Conservation (phyloP, 2,113 vertebrate species). For the Thamnaconus septentrionalis region DNA sequence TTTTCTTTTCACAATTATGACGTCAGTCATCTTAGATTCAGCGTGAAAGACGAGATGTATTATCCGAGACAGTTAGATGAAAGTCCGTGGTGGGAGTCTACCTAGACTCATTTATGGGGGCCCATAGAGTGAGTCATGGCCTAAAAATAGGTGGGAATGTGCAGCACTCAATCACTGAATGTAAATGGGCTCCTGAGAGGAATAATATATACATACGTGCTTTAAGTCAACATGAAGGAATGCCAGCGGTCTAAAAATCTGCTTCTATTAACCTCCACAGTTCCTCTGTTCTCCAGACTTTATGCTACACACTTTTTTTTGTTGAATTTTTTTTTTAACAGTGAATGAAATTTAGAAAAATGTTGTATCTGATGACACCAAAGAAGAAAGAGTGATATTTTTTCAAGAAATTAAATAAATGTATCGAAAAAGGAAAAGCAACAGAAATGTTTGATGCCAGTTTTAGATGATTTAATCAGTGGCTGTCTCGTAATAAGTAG, state of each 20-base stretch:
- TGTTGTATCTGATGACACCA: background rate
- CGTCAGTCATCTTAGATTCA: constrained; percentile 35
- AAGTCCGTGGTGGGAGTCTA: constrained; percentile 38
- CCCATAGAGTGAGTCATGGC: constrained; percentile 53
- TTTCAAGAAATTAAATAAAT: background rate
- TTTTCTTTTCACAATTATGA: constrained; percentile 37
- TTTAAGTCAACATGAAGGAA: constrained; percentile 69
- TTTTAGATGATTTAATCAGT: background rate
- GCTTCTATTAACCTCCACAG: constrained; percentile 39
- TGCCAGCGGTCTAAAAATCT: constrained; percentile 47
- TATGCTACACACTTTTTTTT: background rate
- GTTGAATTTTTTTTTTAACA: constrained; percentile 8
- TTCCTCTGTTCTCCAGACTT: constrained; percentile 4
- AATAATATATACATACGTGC: constrained; percentile 14
- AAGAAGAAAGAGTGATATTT: constrained; percentile 4
- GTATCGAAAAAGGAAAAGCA: background rate
- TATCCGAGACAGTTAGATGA: constrained; percentile 44
- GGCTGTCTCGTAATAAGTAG: background rate
- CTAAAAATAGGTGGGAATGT: constrained; percentile 71
- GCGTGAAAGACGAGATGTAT: constrained; percentile 39
- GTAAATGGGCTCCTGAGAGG: constrained; percentile 61
- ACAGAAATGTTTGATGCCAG: background rate
- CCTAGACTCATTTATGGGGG: constrained; percentile 42
- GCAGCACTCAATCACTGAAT: constrained; percentile 54
- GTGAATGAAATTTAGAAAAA: constrained; percentile 10